Percentiles rank a stretch among this genome's conserved stretches.
phyloP scores from a whole-genome alignment of 2,113 vertebrate species.

The Conger conger region DNA sequence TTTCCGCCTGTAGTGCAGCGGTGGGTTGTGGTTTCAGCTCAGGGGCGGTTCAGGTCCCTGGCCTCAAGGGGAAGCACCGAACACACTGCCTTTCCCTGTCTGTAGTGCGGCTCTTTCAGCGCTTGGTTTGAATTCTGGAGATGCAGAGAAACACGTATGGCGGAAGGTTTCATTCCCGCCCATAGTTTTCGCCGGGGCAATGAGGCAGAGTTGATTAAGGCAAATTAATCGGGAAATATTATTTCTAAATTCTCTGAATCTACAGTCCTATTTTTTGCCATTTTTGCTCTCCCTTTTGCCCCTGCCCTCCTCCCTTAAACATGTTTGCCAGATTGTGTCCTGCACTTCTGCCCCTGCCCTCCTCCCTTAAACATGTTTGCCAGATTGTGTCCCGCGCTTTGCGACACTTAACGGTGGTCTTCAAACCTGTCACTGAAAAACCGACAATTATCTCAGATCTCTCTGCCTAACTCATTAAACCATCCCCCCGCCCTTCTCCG shows the following conservation, averaged over 20 bases:
- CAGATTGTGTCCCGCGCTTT: background rate
- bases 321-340: background rate
- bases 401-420: background rate
- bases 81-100: no score
- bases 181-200: slow-evolving; percentile 3
- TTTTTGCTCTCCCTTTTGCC: background rate
- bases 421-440: background rate
- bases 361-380: background rate
- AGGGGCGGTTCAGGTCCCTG: background rate
- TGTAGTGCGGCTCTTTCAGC: background rate
- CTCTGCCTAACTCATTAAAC: background rate
- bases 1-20: slow-evolving; percentile 47
- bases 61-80: no score
- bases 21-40: background rate
- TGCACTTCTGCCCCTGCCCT: background rate
- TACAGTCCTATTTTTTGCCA: slow-evolving; percentile 53
- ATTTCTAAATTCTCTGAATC: slow-evolving; percentile 21
- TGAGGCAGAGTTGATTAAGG: slow-evolving; percentile 31
- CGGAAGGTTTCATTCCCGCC: background rate
- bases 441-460: background rate
- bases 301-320: background rate
- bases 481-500: background rate
- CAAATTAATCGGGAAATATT: no score
- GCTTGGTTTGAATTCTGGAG: slow-evolving; percentile 3
- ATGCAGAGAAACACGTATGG: background rate